Conservation (phyloP, 2,888 invertebrate genomes). For the Tribolium freemani region DNA sequence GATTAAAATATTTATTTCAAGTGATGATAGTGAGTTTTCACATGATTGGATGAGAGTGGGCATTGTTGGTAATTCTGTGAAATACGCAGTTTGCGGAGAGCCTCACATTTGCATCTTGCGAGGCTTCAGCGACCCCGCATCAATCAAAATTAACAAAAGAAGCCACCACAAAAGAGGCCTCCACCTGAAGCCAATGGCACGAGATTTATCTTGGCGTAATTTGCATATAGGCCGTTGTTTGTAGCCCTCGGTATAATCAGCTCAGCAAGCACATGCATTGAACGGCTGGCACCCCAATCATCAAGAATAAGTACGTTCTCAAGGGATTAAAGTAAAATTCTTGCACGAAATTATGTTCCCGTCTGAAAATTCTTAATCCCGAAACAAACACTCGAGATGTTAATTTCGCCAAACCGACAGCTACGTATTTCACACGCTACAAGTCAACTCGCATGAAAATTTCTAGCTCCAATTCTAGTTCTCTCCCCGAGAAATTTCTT, state of each 20-base stretch:
- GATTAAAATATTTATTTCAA: too few species aligned
- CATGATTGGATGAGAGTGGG: too few species aligned
- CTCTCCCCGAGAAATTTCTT: constrained; percentile 1
- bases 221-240: constrained; percentile 1
- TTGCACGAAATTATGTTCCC: constrained; percentile 12
- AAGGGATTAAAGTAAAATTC: constrained; percentile 11
- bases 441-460: background rate
- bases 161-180: background rate
- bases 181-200: background rate
- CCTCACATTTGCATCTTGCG: background rate
- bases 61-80: too few species aligned
- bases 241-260: constrained; percentile 1
- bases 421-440: constrained; percentile 6
- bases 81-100: too few species aligned
- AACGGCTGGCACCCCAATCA: constrained; percentile 3
- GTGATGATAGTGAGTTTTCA: too few species aligned
- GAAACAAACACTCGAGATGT: background rate
- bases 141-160: background rate
- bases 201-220: background rate
- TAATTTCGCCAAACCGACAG: background rate
- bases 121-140: background rate
- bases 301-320: background rate
- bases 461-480: background rate
- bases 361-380: background rate
- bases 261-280: constrained; percentile 1